phyloP scores from a whole-genome alignment of 1,140 invertebrate genomes.

The Battus philenor region DNA sequence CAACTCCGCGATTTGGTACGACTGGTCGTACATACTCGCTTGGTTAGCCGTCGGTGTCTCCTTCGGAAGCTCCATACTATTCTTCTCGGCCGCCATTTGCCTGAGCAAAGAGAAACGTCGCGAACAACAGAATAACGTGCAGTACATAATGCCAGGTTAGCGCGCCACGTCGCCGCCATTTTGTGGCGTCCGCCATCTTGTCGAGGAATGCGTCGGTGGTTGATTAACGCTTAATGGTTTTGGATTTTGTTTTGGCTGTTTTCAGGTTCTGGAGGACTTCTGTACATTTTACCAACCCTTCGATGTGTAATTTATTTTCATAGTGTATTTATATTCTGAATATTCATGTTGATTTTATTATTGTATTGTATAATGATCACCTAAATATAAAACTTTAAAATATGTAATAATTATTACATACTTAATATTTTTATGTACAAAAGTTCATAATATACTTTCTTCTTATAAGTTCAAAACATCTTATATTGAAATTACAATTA shows the following conservation, averaged over 20 bases:
- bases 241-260: slow-evolving; percentile 26
- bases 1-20: slow-evolving; percentile 82
- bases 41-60: slow-evolving; percentile 88
- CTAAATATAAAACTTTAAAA: too few species aligned
- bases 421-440: too few species aligned
- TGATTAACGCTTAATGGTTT: slow-evolving; percentile 65
- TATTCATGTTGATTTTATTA: too few species aligned
- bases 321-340: too few species aligned
- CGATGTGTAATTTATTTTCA: not conserved
- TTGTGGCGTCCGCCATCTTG: slow-evolving; percentile 39
- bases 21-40: slow-evolving; percentile 90
- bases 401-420: too few species aligned
- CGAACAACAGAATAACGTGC: slow-evolving; percentile 86
- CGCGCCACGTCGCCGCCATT: slow-evolving; percentile 47
- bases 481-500: too few species aligned
- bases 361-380: too few species aligned
- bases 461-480: too few species aligned
- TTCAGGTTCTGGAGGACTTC: slow-evolving; percentile 25
- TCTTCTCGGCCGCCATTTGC: slow-evolving; percentile 87
- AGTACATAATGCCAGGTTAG: slow-evolving; percentile 92
- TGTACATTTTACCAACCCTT: slow-evolving; percentile 27
- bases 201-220: slow-evolving; percentile 22
- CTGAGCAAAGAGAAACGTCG: slow-evolving; percentile 82
- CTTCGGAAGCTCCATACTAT: slow-evolving; percentile 84
- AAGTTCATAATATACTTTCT: too few species aligned